A percentile compares a stretch with the other conserved stretches of the same genome.
Conservation (phyloP, 1,140 invertebrate species). For the Lepidurus arcticus region DNA sequence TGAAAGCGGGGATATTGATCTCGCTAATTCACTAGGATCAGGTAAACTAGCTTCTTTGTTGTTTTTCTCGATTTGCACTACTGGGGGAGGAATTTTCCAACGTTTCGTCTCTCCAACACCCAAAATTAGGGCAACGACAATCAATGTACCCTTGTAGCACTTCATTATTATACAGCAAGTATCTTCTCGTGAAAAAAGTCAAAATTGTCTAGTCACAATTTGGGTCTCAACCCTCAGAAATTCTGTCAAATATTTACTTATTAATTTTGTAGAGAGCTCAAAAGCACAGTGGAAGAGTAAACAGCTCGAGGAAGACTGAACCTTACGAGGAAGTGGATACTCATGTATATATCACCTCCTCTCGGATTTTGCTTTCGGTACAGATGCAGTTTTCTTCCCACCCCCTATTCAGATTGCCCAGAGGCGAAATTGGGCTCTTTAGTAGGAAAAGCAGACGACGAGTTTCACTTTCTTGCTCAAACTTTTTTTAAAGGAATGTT, state of each 20-base stretch:
- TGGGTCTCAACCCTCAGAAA: neutral
- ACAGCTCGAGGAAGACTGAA: conserved; percentile 4
- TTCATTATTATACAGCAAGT: neutral
- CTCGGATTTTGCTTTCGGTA: conserved; percentile 1
- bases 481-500: neutral
- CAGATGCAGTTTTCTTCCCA: neutral
- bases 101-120: neutral
- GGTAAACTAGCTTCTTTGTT: neutral
- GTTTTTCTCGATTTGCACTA: neutral
- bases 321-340: neutral
- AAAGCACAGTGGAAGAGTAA: neutral
- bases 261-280: neutral
- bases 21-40: neutral
- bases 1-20: neutral
- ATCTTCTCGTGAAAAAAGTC: neutral
- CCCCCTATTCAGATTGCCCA: neutral
- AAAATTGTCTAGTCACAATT: neutral
- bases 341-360: conserved; percentile 20
- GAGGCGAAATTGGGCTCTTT: neutral
- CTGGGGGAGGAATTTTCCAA: neutral
- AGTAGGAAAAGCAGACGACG: neutral
- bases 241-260: neutral
- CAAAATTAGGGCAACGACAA: neutral
- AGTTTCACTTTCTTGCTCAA: conserved; percentile 10
- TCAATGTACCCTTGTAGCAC: neutral